phyloP scores from a whole-genome alignment of 2,888 invertebrate species.

The Lasioglossum lativentre region DNA sequence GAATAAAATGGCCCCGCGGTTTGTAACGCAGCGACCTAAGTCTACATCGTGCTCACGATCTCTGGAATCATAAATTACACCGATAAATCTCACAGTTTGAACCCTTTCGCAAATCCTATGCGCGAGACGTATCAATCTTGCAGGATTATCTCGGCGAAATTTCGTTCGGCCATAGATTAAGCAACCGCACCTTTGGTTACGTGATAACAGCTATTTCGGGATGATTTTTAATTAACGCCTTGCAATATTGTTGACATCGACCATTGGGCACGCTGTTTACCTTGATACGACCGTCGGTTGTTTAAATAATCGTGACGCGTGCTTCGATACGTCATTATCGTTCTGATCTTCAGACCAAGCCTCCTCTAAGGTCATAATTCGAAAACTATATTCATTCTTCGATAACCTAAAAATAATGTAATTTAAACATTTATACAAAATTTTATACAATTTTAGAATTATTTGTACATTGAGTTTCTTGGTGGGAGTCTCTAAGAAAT shows the following conservation, averaged over 20 bases:
- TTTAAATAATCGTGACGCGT: not conserved
- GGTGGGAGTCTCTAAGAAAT: no score
- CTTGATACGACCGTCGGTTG: not conserved
- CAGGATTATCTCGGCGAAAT: slow-evolving; percentile 2
- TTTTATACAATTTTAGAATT: no score
- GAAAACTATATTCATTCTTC: not conserved
- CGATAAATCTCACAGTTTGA: not conserved
- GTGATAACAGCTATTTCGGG: slow-evolving; percentile 17
- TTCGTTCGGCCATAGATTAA: not conserved
- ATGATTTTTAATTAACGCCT: not conserved
- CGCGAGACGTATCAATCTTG: slow-evolving; percentile 1
- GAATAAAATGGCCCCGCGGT: not conserved
- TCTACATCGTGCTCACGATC: not conserved
- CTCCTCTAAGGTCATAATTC: not conserved
- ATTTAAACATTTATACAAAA: no score
- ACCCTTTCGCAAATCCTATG: not conserved
- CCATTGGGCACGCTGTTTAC: not conserved
- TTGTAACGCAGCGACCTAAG: not conserved
- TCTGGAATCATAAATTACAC: not conserved
- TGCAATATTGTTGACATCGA: not conserved
- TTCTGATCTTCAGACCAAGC: not conserved
- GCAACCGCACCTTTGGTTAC: not conserved
- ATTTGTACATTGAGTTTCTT: no score
- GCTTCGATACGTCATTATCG: not conserved
- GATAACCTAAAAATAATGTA: not conserved